Evolutionary conservation across 2,797 vertebrate genomes (phyloP).

Genomic region (Pseudocheirus occidentalis): DNA sequence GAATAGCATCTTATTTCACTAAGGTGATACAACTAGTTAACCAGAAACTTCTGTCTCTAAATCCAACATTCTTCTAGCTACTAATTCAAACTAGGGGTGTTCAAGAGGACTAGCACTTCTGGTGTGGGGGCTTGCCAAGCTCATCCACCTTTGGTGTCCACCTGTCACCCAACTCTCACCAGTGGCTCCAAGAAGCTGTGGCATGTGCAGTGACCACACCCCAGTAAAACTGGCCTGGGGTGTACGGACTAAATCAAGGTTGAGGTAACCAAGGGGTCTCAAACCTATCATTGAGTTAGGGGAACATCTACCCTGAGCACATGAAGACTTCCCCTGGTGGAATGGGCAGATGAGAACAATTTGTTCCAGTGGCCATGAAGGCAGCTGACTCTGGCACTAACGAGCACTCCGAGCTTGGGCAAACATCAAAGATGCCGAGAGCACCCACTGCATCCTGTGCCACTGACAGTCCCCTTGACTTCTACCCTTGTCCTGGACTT

Average conservation of each 20-base stretch:
- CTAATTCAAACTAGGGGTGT: neutral
- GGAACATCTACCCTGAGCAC: neutral
- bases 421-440: neutral
- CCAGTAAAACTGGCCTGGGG: neutral
- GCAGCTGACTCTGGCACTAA: neutral
- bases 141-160: neutral
- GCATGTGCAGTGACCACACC: neutral
- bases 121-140: neutral
- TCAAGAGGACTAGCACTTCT: neutral
- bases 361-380: neutral
- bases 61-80: neutral
- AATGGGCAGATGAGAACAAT: neutral
- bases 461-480: neutral
- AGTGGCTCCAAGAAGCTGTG: neutral
- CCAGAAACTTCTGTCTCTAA: neutral
- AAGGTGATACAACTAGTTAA: neutral
- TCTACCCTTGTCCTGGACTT: neutral
- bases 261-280: neutral
- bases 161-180: neutral
- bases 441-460: neutral
- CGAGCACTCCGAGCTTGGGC: neutral
- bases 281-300: neutral
- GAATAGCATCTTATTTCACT: neutral
- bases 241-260: neutral
- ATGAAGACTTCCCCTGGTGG: neutral